Conservation (phyloP, 2,888 invertebrate genomes). For the Chrysodeixis includens region DNA sequence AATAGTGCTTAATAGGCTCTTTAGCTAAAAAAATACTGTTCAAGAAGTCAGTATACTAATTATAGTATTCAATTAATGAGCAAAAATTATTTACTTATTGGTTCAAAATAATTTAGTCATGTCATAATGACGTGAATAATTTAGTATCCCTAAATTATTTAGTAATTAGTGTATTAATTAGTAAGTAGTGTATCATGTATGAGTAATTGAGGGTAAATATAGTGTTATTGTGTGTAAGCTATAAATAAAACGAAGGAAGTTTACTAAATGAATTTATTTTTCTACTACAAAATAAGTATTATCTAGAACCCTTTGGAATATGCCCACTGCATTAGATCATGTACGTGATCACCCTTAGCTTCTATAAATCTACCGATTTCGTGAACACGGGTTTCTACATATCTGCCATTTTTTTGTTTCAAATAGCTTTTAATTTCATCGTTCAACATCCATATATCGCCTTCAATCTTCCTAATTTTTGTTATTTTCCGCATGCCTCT, state of each 20-base stretch:
- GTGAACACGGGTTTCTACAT: conserved; percentile 92
- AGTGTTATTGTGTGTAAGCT: not conserved
- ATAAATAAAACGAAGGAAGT: conserved; percentile 44
- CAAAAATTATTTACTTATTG: not conserved
- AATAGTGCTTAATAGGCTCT: no score
- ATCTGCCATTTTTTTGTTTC: conserved; percentile 85
- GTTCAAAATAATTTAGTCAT: not conserved
- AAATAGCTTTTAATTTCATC: conserved; percentile 91
- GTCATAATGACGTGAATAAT: not conserved
- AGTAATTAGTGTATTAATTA: no score
- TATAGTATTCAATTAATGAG: not conserved
- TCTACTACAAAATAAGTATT: conserved; percentile 35
- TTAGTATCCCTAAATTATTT: no score
- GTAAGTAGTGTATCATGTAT: not conserved
- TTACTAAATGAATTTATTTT: conserved; percentile 60
- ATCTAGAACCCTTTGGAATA: conserved; percentile 93
- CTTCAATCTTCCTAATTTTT: conserved; percentile 92
- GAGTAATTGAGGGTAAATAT: not conserved
- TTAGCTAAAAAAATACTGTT: not conserved
- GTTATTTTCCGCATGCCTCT: conserved; percentile 92
- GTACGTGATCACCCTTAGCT: conserved; percentile 93
- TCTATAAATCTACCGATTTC: conserved; percentile 92
- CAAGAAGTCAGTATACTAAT: not conserved
- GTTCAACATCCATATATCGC: conserved; percentile 95
- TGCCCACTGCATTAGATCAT: conserved; percentile 91